Conservation (phyloP, 2,888 invertebrate genomes). For the Epinotia ramella region DNA sequence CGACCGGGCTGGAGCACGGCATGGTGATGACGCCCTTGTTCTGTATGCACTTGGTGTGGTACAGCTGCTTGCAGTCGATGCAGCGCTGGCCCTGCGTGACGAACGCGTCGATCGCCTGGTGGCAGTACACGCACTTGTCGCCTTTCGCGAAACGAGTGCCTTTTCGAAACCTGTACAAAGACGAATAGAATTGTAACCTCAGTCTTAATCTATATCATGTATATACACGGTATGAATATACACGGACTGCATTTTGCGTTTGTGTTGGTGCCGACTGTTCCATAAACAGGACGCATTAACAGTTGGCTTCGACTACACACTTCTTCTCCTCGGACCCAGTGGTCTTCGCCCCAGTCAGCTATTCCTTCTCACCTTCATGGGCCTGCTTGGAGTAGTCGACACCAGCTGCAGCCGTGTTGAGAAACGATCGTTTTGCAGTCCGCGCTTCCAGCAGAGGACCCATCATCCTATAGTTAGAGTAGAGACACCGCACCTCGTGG, state of each 20-base stretch:
- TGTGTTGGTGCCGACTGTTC: background rate
- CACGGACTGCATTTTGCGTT: background rate
- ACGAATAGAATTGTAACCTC: background rate
- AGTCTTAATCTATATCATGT: too few relatives aligned
- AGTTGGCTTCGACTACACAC: too few relatives aligned
- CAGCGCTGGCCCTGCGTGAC: constrained; percentile 92
- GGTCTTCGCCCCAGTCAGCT: too few relatives aligned
- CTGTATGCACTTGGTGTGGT: constrained; percentile 95
- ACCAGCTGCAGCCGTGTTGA: too few relatives aligned
- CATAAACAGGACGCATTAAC: background rate
- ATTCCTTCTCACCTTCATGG: too few relatives aligned
- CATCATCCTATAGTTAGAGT: too few relatives aligned
- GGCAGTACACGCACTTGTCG: constrained; percentile 93
- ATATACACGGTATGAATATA: background rate
- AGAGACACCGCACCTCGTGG: too few relatives aligned
- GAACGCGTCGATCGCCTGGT: constrained; percentile 92
- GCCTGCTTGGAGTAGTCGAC: too few relatives aligned
- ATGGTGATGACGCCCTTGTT: constrained; percentile 91
- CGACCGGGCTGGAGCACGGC: constrained; percentile 88
- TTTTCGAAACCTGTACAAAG: constrained; percentile 87
- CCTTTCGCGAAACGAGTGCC: constrained; percentile 91
- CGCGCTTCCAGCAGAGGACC: too few relatives aligned
- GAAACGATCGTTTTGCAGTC: too few relatives aligned
- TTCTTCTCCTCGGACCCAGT: too few relatives aligned
- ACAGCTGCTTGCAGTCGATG: constrained; percentile 92